Evolutionary conservation across 2,797 vertebrate species (phyloP), one percentile per base, ranked within the genome.

Genomic region (Pseudochaenichthys georgianus): DNA sequence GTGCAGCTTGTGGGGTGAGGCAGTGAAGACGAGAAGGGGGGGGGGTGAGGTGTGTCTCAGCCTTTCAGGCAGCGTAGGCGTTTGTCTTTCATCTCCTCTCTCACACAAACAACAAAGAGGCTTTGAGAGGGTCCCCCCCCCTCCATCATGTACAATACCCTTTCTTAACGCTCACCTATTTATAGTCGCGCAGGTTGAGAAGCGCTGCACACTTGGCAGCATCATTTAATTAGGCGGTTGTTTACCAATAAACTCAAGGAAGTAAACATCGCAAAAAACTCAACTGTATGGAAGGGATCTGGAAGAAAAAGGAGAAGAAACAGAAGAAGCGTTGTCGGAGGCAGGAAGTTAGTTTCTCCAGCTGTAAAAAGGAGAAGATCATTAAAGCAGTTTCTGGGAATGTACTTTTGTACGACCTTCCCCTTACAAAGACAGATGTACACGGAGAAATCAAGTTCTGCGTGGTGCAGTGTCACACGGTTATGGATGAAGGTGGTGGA

Each of bases 51-150:
- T 79, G 73, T 58, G 70, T 71, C 85, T 87, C 78, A 87, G 66
- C 77, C 88, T 82, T 83, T 83, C 84, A 90, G 81, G 78, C 69
- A 61, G 83, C 57, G 87, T 88, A 86, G 91, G 81, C 54, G 81
- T 88, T 82, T 77, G 75, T 88, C 86, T 92, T 93, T 93, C 84
- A 91, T 91, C 88, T 90, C n/a, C 55, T 64, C 72, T 68, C 79
- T 75, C 80, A 59, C 65, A 83, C 82, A 83, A 88, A 91, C 87
- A 89, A 91, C 80, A 91, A 88, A 89, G 84, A 69, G 2, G 64
- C 69, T 70, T 69, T 13, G 65, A 71, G 59, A 55, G 57, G n/a
- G n/a, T 31, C 15, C 5, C 5, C 31, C 34, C 48, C 50, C 63
- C 73, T 48, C 67, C 61, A 21, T 86, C 74, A 77, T 64, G 63